Conservation (phyloP, 2,888 invertebrate species). For the Pammene fasciana region DNA sequence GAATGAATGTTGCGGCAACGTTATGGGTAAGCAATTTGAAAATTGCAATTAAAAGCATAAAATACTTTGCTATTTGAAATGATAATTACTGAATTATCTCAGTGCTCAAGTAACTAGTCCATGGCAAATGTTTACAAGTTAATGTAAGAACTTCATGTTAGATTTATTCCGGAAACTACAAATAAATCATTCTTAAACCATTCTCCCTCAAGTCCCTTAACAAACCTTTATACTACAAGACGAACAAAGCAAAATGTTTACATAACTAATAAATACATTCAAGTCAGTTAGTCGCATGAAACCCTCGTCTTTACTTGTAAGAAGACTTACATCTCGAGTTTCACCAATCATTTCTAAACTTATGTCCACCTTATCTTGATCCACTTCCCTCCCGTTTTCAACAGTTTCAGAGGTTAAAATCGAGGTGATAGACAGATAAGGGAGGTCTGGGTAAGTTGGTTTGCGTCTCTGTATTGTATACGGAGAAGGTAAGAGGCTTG, state of each 20-base stretch:
- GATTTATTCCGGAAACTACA: not conserved
- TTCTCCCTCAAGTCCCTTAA: not conserved
- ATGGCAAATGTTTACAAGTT: too few species aligned
- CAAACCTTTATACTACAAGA: not conserved
- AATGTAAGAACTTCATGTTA: not conserved
- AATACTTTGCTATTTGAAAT: not conserved
- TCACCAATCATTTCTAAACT: constrained; percentile 42
- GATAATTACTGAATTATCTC: too few species aligned
- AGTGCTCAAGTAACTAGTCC: too few species aligned
- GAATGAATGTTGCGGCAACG: not conserved
- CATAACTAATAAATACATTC: constrained; percentile 27
- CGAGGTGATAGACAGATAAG: constrained; percentile 2
- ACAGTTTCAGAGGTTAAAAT: constrained; percentile 13
- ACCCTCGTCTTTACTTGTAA: constrained; percentile 42
- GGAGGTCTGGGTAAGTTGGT: constrained; percentile 31
- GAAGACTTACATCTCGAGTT: constrained; percentile 41
- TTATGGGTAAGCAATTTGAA: not conserved
- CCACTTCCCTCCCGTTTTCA: not conserved
- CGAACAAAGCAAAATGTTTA: too few species aligned
- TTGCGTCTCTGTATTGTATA: constrained; percentile 23
- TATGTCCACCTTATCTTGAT: constrained; percentile 20
- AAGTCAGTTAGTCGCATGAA: constrained; percentile 37
- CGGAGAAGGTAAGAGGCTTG: constrained; percentile 63
- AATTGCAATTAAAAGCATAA: not conserved
- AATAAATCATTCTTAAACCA: too few species aligned